A percentile compares a stretch with the other conserved stretches of the same genome.
These are phyloP conservation scores for Pteromalus puparum DNA, from an alignment of 1,140 invertebrate species.

Conservation along the genomic window DNA sequence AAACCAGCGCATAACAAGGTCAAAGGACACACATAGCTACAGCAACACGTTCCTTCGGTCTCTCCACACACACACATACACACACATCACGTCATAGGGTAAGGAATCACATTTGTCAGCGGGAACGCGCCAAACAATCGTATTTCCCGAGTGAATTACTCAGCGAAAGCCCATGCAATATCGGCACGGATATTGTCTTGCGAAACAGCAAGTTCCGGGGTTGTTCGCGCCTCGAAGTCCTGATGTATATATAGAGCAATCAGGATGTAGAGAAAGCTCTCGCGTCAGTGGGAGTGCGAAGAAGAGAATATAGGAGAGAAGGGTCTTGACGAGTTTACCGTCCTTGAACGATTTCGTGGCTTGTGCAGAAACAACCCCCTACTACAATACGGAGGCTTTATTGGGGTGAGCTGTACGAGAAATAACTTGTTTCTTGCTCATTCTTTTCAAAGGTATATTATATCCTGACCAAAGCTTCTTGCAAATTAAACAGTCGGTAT, in stretches of 20 bases:
- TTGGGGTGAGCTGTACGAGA: too few relatives aligned
- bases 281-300: not conserved
- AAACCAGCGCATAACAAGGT: not conserved
- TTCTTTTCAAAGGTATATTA: too few relatives aligned
- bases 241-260: not conserved
- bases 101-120: constrained; percentile 51
- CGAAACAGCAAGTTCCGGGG: constrained; percentile 58
- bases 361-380: not conserved
- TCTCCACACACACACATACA: too few relatives aligned
- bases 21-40: not conserved
- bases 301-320: not conserved
- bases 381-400: too few relatives aligned
- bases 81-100: not conserved
- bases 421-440: too few relatives aligned
- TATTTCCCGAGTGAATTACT: constrained; percentile 69
- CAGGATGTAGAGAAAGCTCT: not conserved
- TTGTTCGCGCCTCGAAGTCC: not conserved
- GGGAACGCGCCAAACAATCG: constrained; percentile 61
- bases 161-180: constrained; percentile 62
- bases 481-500: not conserved
- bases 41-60: not conserved
- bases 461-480: not conserved
- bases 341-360: not conserved
- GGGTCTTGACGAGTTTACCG: not conserved
- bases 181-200: constrained; percentile 72